Base-by-base conservation (phyloP, 2,113 vertebrate genomes). In the Lophochroa leadbeateri region DNA sequence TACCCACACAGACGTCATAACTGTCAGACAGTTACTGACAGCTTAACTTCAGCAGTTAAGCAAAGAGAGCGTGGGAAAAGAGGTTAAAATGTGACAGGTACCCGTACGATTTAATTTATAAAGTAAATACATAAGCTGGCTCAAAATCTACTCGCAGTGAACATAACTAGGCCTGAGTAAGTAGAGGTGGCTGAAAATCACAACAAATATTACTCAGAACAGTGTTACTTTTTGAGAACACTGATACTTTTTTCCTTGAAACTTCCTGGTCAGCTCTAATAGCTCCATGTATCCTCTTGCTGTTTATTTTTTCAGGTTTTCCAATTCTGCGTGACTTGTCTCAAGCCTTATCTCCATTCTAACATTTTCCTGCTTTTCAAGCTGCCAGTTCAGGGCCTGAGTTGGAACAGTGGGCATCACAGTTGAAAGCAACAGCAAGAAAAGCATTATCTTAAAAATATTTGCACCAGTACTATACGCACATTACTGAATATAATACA, bases 1-100 rank as follows among this genome's bases (percentile, higher is more conserved):
- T 41, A 60, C 35, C 35, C 61, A 23, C 0, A 1, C 0, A 14
- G 29, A 47, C 9, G 35, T 46, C 2, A 0, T 6, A 58, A 17
- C 39, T 57, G n/a, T 10, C 31, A 3, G 8, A 52, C 2, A 18
- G 55, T 10, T 46, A 61, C 53, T 58, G 57, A 35, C 33, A 58
- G 57, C 57, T 58, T 35, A 58, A 58, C 33, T 4, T 39, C 57
- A 24, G 57, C 33, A 69, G 61, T 47, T 52, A 82, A 1, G 3
- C 55, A 82, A 3, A 24, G 41, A 28, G 44, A 47, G 39, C 0
- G 13, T 20, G 39, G 33, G 55, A 29, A 76, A 60, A 71, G 70
- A 92, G 52, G 1, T 35, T 29, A 85, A 46, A 89, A 41, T 0
- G 4, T 3, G 37, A 67, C 3, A 80, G 50, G 20, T 71, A 82